Conservation (phyloP, 2,888 invertebrate genomes). For the Plutella xylostella region DNA sequence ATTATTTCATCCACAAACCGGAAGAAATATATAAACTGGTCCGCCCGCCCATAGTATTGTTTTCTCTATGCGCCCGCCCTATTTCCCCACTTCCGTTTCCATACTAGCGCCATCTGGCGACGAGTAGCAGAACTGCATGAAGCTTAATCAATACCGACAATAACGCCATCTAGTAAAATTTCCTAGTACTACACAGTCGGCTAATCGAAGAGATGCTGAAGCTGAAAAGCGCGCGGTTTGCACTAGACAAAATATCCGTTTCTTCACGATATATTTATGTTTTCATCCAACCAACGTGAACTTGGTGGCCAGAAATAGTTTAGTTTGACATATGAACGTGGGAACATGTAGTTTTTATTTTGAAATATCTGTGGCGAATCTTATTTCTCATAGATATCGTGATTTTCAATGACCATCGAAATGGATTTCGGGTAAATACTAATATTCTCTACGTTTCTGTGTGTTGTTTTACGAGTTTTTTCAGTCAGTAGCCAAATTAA, state of each 20-base stretch:
- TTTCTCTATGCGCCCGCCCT: neutral
- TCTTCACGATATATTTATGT: conserved; percentile 36
- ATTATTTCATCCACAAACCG: too few species aligned
- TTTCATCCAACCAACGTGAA: conserved; percentile 51
- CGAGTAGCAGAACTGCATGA: conserved; percentile 17
- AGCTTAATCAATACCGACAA: neutral
- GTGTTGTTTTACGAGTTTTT: conserved; percentile 22
- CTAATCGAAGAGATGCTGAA: conserved; percentile 22
- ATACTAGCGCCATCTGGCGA: conserved; percentile 25
- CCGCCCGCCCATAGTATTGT: too few species aligned
- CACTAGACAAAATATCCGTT: conserved; percentile 8
- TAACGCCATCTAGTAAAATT: conserved; percentile 32
- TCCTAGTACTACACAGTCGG: conserved; percentile 7
- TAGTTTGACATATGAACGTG: conserved; percentile 62
- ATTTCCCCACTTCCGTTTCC: neutral
- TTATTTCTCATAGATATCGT: conserved; percentile 36
- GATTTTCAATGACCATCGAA: conserved; percentile 41
- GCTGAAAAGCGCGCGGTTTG: conserved; percentile 17
- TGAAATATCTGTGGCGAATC: conserved; percentile 50
- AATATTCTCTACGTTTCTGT: conserved; percentile 24
- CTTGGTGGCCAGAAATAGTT: conserved; percentile 64
- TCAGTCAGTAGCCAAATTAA: conserved; percentile 23
- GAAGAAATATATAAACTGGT: too few species aligned
- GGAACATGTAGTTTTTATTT: conserved; percentile 66
- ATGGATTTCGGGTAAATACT: conserved; percentile 63